These are phyloP conservation scores for Fulmarus glacialis DNA, from an alignment of 2,113 vertebrate genomes.

Conservation along the genomic window DNA sequence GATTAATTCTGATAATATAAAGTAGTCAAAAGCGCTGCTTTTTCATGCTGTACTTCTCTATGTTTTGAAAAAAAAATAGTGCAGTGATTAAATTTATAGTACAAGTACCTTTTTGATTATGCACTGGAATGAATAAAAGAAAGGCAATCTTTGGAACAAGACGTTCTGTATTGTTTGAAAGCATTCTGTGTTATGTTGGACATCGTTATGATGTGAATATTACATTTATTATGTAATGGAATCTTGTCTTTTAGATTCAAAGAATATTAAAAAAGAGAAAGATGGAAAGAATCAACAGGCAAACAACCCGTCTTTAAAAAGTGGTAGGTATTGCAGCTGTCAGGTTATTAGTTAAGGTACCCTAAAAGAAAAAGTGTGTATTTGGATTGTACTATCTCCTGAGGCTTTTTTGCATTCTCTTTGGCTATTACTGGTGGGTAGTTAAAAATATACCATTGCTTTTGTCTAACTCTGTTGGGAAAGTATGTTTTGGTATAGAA, in stretches of 20 bases:
- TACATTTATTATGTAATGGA: slow-evolving; percentile 40
- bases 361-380: neutral
- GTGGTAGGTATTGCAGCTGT: slow-evolving; percentile 77
- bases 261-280: slow-evolving; percentile 86
- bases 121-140: neutral
- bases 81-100: neutral
- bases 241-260: slow-evolving; percentile 83
- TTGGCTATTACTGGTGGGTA: neutral
- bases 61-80: neutral
- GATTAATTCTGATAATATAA: neutral
- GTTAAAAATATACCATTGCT: neutral
- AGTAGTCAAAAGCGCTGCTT: neutral
- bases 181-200: slow-evolving; percentile 1
- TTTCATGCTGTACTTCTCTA: neutral
- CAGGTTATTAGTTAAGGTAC: slow-evolving; percentile 22
- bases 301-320: slow-evolving; percentile 70
- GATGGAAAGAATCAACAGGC: slow-evolving; percentile 76
- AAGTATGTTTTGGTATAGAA: neutral
- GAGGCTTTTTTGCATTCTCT: neutral
- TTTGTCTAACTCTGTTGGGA: neutral
- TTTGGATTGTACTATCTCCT: neutral
- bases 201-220: neutral
- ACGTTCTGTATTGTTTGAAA: slow-evolving; percentile 3
- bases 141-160: neutral
- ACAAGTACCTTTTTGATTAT: neutral